Evolutionary conservation across 2,888 invertebrate genomes (phyloP), one percentile per base, ranked within the genome.

Genomic region (Erannis defoliaria): DNA sequence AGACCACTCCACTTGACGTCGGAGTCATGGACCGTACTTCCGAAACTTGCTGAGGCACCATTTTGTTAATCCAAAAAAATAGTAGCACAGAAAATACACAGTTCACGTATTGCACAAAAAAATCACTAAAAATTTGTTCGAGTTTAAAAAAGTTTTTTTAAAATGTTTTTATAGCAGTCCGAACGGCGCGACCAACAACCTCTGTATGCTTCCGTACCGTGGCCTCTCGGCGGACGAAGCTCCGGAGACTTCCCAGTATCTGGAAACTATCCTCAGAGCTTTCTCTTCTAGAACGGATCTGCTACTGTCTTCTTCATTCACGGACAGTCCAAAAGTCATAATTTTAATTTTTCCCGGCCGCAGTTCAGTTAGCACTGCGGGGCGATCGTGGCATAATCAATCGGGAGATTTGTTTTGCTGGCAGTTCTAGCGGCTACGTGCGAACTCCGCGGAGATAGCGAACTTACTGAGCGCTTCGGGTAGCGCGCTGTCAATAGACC

Each of bases 1-100:
- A 98, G 82, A 97, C 94, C 74, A 94, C 92, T 77, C 94, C 94
- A 86, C 94, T 94, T 81, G 94, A 93, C 56, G 95, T 93, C 63
- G 95, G 94, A 74, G 94, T 93, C 88, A 94, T 89, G 75, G 94
- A 93, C 81, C 94, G 83, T 76, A 92, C 93, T 83, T 93, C 92
- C 85, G 93, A 92, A 80, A 93, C 88, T 93, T 96, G 96, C 89
- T 96, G 96, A 77, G 96, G 96, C 94, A 96, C 96, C 96, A 96
- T 96, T 90, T 88, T 92, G 79, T 86, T 83, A 83, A 88, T 88
- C 80, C 83, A 84, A 82, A 77, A 71, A 75, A 76, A 75, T 33
- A 26, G 26, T 74, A 78, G 78, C 81, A 82, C 84, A 87, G 19
- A 62, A 55, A 59, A 84, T 86, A 86, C 90, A 91, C 91, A 88